Conservation (phyloP, 2,888 invertebrate species). For the Machimus atricapillus region DNA sequence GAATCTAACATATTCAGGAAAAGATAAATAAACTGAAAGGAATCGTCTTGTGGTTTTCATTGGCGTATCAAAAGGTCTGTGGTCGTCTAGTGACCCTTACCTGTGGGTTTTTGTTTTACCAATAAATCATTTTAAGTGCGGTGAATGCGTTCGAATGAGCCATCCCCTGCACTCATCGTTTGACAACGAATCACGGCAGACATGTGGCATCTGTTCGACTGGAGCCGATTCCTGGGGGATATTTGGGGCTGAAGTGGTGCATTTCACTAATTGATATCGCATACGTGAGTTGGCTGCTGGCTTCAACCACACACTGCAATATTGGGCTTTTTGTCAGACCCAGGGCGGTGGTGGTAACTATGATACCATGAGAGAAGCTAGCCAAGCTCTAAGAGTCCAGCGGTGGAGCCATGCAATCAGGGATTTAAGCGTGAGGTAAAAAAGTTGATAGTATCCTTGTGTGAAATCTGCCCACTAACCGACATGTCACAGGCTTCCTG, state of each 20-base stretch:
- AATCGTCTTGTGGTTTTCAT: background rate
- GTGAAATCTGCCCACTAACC: background rate
- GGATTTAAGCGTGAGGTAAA: background rate
- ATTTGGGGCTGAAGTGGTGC: background rate
- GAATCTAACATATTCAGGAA: background rate
- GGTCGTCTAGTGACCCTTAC: background rate
- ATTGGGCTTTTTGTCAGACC: background rate
- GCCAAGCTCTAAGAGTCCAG: background rate
- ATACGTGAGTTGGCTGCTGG: constrained; percentile 19
- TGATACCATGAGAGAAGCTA: background rate
- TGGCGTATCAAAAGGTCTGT: background rate
- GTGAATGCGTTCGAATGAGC: background rate
- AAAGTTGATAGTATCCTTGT: background rate
- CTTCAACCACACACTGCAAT: background rate
- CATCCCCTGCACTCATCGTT: background rate
- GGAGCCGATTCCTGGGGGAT: background rate
- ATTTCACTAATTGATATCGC: constrained; percentile 35
- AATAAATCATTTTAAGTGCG: constrained; percentile 27
- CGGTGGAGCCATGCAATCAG: background rate
- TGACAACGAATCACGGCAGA: constrained; percentile 5
- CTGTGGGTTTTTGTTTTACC: constrained; percentile 10
- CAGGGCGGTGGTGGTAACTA: background rate
- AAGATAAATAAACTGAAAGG: background rate
- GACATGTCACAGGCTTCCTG: background rate
- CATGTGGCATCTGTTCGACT: background rate